Percentiles rank a stretch among this genome's conserved stretches.
Conservation (phyloP, 2,888 invertebrate species). For the Platerodrilus igneus region DNA sequence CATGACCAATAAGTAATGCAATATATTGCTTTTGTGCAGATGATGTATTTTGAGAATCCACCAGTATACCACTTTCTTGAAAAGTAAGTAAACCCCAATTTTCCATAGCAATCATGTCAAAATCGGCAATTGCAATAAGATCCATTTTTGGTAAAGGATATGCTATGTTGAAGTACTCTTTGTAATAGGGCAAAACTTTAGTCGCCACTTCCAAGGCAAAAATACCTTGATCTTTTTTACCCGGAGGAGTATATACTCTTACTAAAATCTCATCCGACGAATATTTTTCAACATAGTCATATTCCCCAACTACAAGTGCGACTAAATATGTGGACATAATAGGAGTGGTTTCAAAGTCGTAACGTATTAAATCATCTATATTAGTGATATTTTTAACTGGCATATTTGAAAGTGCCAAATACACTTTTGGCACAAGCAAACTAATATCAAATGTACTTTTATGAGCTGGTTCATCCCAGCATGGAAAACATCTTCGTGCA, state of each 20-base stretch:
- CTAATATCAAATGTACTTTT: constrained; percentile 92
- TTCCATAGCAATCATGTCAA: constrained; percentile 93
- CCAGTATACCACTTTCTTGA: constrained; percentile 80
- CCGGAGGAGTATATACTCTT: constrained; percentile 78
- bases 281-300: constrained; percentile 81
- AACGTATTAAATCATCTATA: constrained; percentile 26
- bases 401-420: constrained; percentile 92
- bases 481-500: constrained; percentile 90
- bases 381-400: constrained; percentile 50
- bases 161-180: too few species aligned
- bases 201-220: constrained; percentile 88
- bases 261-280: constrained; percentile 76
- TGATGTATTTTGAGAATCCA: constrained; percentile 86
- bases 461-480: constrained; percentile 95
- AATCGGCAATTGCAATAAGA: constrained; percentile 93
- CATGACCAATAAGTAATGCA: constrained; percentile 77
- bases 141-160: too few species aligned
- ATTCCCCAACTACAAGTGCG: constrained; percentile 90
- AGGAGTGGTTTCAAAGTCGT: constrained; percentile 77
- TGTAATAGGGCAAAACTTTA: constrained; percentile 86
- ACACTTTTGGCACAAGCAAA: constrained; percentile 71
- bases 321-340: too few species aligned
- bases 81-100: constrained; percentile 93
- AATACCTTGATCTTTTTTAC: constrained; percentile 83
- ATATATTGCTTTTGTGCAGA: constrained; percentile 77